A percentile compares a stretch with the other conserved stretches of the same genome.
Conservation (phyloP, 2,113 vertebrate genomes). For the Hymenochirus boettgeri region DNA sequence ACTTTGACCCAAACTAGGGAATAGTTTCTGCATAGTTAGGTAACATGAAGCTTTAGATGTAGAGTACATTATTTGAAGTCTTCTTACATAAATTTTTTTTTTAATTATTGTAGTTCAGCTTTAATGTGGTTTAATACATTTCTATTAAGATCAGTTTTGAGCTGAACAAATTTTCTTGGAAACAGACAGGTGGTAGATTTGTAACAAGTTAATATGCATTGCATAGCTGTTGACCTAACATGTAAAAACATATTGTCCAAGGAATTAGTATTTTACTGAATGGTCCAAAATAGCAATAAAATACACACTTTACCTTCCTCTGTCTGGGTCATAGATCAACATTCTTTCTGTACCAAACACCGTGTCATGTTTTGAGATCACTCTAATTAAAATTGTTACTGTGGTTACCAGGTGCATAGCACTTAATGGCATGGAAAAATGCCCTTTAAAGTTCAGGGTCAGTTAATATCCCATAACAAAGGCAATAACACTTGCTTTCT, state of each 20-base stretch:
- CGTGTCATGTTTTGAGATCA: constrained; percentile 19
- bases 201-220: constrained; percentile 47
- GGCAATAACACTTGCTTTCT: constrained; percentile 4
- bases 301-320: constrained; percentile 33
- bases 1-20: too few relatives aligned
- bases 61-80: too few relatives aligned
- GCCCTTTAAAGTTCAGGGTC: constrained; percentile 22
- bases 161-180: background rate
- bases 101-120: too few relatives aligned
- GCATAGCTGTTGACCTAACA: constrained; percentile 52
- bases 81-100: too few relatives aligned
- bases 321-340: constrained; percentile 27
- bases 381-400: constrained; percentile 30
- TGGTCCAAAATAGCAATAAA: constrained; percentile 38
- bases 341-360: constrained; percentile 7
- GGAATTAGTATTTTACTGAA: constrained; percentile 41
- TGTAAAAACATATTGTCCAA: too few relatives aligned
- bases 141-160: background rate
- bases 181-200: constrained; percentile 48
- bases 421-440: constrained; percentile 12
- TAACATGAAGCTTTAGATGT: too few relatives aligned
- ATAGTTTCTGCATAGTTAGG: too few relatives aligned
- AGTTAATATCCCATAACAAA: constrained; percentile 17
- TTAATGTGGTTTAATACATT: too few relatives aligned
- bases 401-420: constrained; percentile 23